Evolutionary conservation across 1,140 invertebrate species (phyloP), one percentile per base, ranked within the genome.

Genomic region (Schlechtendalia chinensis): DNA sequence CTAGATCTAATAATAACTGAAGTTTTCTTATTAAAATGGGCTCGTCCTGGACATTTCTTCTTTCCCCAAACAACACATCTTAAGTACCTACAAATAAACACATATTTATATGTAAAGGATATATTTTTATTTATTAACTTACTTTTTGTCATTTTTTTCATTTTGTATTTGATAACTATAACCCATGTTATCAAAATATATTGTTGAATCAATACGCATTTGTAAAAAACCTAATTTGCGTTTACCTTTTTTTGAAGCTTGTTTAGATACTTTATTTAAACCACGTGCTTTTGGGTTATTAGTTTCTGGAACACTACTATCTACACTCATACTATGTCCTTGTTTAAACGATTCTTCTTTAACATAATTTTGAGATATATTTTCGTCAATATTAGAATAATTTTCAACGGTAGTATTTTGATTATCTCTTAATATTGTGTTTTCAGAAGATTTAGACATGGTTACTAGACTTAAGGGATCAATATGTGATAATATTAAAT

Each of bases 51-150:
- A 63, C 75, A 79, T n/a, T 79, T 79, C 58, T 79, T 79, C n/a
- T 79, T 79, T n/a, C 75, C 75, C 75, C 75, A 79, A 61, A 79
- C 75, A 17, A 79, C 75, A 79, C 75, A 79, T 79, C 75, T 79
- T 47, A 79, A 29, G 39, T 79, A 79, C 22, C 75, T 79, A 29
- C 61, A 19, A 58, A 39, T 27, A 79, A 47, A 79, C 17, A 45
- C 17, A 8, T 50, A 69, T 8, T 22, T 24, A 24, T 69, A n/a
- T 72, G 53, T 32, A 12, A 19, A 54, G 17, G 19, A 32, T n/a
- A 14, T 29, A n/a, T 27, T 61, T 77, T 39, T n/a, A 22, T 75
- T 77, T 56, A 22, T 77, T 39, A 4, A 59, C 22, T 61, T 47
- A 79, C 75, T 79, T 79, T 45, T 79, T 79, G 11, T 79, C 75